Evolutionary conservation across 2,888 invertebrate genomes (phyloP).

Genomic region (Lithophane semibrunnea): DNA sequence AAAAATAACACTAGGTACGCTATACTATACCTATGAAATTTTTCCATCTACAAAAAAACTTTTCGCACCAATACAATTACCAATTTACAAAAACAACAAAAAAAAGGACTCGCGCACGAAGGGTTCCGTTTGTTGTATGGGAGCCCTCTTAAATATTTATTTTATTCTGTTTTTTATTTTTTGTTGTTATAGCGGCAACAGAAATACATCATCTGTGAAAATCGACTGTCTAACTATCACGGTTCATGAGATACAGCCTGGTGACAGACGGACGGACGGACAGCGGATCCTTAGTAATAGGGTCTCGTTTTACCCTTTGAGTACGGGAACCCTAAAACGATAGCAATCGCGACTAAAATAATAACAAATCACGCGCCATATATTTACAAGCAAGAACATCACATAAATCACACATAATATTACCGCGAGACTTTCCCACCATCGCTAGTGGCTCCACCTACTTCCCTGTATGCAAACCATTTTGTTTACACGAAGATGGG

Average conservation of each 20-base stretch:
- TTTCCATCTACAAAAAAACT: constrained; percentile 5
- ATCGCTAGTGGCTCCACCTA: constrained; percentile 49
- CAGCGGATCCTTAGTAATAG: no score
- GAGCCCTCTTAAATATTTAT: no score
- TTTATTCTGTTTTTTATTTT: no score
- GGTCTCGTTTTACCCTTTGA: no score
- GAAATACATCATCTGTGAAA: no score
- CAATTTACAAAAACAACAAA: constrained; percentile 1
- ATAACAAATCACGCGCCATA: constrained; percentile 37
- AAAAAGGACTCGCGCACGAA: no score
- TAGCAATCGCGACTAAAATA: constrained; percentile 43
- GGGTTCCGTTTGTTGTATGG: no score
- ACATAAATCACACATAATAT: constrained; percentile 54
- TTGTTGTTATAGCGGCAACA: no score
- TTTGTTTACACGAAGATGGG: constrained; percentile 69
- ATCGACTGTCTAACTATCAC: no score
- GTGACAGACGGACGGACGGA: no score
- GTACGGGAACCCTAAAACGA: not conserved
- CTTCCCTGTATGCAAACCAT: constrained; percentile 69
- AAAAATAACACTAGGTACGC: not conserved
- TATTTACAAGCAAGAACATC: constrained; percentile 45
- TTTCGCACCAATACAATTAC: not conserved
- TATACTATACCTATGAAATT: not conserved
- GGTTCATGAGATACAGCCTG: no score
- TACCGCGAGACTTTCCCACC: constrained; percentile 40